Conservation (phyloP, 1,140 invertebrate species). For the Drosophila subobscura region DNA sequence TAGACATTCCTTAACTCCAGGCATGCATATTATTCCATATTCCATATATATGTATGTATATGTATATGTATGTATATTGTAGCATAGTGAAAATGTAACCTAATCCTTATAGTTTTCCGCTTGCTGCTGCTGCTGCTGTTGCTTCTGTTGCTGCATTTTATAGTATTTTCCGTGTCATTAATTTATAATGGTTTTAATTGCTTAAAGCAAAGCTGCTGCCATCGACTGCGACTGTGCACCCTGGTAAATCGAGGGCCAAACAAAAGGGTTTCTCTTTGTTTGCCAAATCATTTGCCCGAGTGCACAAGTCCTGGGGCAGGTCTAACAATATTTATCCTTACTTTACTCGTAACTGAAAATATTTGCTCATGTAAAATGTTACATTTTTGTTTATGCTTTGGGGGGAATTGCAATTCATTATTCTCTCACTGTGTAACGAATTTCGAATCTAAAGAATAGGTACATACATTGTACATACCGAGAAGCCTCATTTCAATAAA, state of each 20-base stretch:
- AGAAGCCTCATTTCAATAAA: conserved; percentile 26
- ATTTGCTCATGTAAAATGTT: too few relatives aligned
- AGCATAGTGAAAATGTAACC: conserved; percentile 16
- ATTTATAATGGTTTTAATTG: conserved; percentile 35
- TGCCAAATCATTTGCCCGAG: conserved; percentile 8
- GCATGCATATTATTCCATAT: neutral
- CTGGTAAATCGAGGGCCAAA: conserved; percentile 10
- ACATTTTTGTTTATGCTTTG: neutral
- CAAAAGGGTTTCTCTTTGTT: conserved; percentile 5
- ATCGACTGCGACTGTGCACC: neutral
- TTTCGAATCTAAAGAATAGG: conserved; percentile 6
- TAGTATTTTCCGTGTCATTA: conserved; percentile 15
- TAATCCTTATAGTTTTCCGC: conserved; percentile 12
- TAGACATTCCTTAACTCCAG: conserved; percentile 7
- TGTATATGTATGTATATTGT: neutral
- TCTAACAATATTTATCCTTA: conserved; percentile 18
- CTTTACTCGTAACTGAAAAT: conserved; percentile 17
- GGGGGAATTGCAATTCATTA: conserved; percentile 23
- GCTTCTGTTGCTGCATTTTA: neutral
- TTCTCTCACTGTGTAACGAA: conserved; percentile 20
- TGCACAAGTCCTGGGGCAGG: conserved; percentile 8
- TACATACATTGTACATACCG: conserved; percentile 24
- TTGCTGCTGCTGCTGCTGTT: neutral
- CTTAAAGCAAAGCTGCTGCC: conserved; percentile 57
- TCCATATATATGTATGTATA: conserved; percentile 1